phyloP scores from a whole-genome alignment of 2,797 vertebrate genomes.

The Varecia variegata region DNA sequence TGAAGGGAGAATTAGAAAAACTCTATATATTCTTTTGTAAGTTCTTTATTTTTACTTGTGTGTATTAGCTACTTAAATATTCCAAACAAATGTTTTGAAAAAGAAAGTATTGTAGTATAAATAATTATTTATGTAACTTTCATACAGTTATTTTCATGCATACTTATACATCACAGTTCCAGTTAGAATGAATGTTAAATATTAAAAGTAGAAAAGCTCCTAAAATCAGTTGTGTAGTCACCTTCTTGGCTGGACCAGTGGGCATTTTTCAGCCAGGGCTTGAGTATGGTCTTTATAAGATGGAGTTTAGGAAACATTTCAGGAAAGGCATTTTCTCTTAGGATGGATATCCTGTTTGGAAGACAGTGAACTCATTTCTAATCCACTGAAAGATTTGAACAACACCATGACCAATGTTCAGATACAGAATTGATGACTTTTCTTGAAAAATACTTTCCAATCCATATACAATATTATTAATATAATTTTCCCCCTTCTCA shows the following conservation, averaged over 20 bases:
- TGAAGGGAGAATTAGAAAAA: background rate
- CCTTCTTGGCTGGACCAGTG: background rate
- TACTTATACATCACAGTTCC: background rate
- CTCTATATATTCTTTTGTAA: background rate
- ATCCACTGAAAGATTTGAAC: background rate
- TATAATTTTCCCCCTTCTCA: background rate
- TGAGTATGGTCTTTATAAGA: background rate
- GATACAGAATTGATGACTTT: background rate
- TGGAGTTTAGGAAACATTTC: background rate
- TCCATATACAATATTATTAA: background rate
- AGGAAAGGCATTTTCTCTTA: background rate
- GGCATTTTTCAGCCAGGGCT: background rate
- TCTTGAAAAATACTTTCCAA: constrained; percentile 18
- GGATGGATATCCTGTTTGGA: background rate
- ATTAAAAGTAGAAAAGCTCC: background rate
- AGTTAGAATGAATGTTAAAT: background rate
- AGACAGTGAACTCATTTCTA: background rate
- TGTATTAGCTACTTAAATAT: background rate
- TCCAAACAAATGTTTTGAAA: constrained; percentile 2
- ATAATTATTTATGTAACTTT: background rate
- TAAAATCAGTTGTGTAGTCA: background rate
- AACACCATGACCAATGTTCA: background rate
- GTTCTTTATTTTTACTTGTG: background rate
- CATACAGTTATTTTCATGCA: background rate
- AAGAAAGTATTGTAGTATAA: background rate